Evolutionary conservation across 2,113 vertebrate genomes (phyloP), one percentile per base, ranked within the genome.

Genomic region (Poecile atricapillus): DNA sequence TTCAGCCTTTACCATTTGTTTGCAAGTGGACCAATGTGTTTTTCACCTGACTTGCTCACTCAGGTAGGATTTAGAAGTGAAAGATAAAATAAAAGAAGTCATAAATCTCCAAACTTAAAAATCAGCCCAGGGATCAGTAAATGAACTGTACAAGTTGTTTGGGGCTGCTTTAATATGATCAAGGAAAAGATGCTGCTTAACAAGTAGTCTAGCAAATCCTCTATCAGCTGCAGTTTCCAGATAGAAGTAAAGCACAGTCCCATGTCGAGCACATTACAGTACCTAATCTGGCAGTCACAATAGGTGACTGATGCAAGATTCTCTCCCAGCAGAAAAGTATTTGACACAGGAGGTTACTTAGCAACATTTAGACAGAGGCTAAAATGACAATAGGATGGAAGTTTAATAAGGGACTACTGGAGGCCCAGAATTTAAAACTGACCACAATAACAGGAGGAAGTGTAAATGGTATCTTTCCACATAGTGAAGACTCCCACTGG

Each of bases 251-350:
- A 95, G 91, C 62, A 1, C 79, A 90, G 73, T 95, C 85, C 85
- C 94, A 96, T 87, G 95, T 96, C 1, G 88, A 96, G 95, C 94
- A 92, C 88, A 97, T 93, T 90, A 92, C 0, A 3, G 68, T 96
- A 96, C 95, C 93, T 97, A 92, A 97, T 95, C 95, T 96, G 92
- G 83, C 73, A 90, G 95, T 92, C 94, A 93, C 95, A 96, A 96
- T 81, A 81, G 95, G 93, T 90, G 94, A 92, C 89, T 93, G 93
- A 94, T 96, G 85, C 76, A 92, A 96, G 92, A 95, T 96, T 94
- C 83, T 80, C 71, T 93, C 53, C 88, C 1, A 2, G 79, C 73
- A 93, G 94, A 96, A 96, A 96, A 95, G 93, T 95, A 75, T 96
- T 94, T 97, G 95, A 96, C 93, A 91, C 37, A 49, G 92, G 79